Percentiles rank a stretch among this genome's conserved stretches.
These are phyloP conservation scores for Sinella curviseta DNA, from an alignment of 1,140 invertebrate genomes.

Conservation along the genomic window DNA sequence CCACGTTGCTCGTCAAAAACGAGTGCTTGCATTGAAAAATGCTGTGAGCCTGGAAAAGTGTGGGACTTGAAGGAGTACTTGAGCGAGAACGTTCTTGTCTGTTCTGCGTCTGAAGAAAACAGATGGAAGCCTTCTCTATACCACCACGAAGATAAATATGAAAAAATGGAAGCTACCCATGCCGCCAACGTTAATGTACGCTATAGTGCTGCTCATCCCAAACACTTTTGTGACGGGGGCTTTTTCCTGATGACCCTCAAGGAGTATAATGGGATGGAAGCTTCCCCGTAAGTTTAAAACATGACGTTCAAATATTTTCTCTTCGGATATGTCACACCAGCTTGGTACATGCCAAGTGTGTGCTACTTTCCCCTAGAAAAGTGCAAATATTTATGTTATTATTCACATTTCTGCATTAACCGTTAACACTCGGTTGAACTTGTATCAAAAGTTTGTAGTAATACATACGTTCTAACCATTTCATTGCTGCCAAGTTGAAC, in stretches of 20 bases:
- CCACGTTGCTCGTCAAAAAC: background rate
- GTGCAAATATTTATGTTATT: too few relatives aligned
- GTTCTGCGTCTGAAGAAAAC: background rate
- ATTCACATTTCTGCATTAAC: too few relatives aligned
- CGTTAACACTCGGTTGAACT: too few relatives aligned
- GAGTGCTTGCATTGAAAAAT: background rate
- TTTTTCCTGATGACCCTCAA: constrained; percentile 17
- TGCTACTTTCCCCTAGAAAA: too few relatives aligned
- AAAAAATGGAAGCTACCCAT: background rate
- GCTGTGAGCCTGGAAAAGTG: constrained; percentile 13
- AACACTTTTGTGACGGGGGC: constrained; percentile 4
- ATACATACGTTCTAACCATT: too few relatives aligned
- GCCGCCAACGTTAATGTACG: background rate
- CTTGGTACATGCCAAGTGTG: too few relatives aligned
- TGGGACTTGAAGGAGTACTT: constrained; percentile 7
- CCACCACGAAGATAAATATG: background rate
- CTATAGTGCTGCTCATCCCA: background rate
- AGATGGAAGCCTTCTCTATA: background rate
- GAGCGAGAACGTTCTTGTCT: background rate
- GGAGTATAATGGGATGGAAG: background rate
- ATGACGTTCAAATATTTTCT: background rate
- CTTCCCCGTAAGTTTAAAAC: constrained; percentile 5
- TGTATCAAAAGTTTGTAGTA: too few relatives aligned
- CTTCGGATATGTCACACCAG: too few relatives aligned
- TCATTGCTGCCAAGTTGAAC: too few relatives aligned